Conservation (phyloP, 2,113 vertebrate species). For the Gasterosteus nipponicus region DNA sequence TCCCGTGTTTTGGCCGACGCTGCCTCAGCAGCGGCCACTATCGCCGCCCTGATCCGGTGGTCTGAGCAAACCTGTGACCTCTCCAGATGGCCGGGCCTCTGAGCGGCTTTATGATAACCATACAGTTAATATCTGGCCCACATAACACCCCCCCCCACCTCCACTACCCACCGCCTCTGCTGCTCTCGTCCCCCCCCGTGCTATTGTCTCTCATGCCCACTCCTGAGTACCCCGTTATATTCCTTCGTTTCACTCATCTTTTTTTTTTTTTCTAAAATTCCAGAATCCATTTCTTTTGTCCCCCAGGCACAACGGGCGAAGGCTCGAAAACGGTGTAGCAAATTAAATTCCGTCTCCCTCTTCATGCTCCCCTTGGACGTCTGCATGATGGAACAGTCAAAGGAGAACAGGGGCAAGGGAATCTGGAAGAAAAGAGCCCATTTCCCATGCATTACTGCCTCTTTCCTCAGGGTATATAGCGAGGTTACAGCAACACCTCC, state of each 20-base stretch:
- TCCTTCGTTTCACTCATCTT: slow-evolving; percentile 71
- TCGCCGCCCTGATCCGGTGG: slow-evolving; percentile 54
- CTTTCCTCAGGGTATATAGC: slow-evolving; percentile 63
- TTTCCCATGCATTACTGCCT: slow-evolving; percentile 72
- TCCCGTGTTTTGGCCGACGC: slow-evolving; percentile 25
- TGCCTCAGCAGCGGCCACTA: slow-evolving; percentile 32
- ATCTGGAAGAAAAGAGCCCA: slow-evolving; percentile 58
- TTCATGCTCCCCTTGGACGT: slow-evolving; percentile 58
- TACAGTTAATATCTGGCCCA: slow-evolving; percentile 70
- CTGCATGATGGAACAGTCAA: slow-evolving; percentile 51
- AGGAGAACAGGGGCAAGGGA: slow-evolving; percentile 50
- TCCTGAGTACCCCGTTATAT: slow-evolving; percentile 62
- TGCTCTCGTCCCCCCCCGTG: slow-evolving; percentile 70
- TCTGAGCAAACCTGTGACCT: slow-evolving; percentile 62
- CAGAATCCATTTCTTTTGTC: slow-evolving; percentile 75
- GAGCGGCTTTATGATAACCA: slow-evolving; percentile 63
- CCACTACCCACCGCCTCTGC: slow-evolving; percentile 39
- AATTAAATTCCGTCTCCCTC: slow-evolving; percentile 70
- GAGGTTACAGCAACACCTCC: slow-evolving; percentile 64
- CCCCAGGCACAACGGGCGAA: slow-evolving; percentile 54
- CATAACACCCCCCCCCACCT: slow-evolving; percentile 34
- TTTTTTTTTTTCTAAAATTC: slow-evolving; percentile 54
- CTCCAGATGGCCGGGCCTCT: slow-evolving; percentile 52
- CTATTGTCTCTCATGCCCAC: slow-evolving; percentile 66
- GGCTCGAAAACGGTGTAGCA: slow-evolving; percentile 69